Percentiles rank a stretch among this genome's conserved stretches.
phyloP scores from a whole-genome alignment of 2,113 vertebrate species.

The Calyptomena viridis region DNA sequence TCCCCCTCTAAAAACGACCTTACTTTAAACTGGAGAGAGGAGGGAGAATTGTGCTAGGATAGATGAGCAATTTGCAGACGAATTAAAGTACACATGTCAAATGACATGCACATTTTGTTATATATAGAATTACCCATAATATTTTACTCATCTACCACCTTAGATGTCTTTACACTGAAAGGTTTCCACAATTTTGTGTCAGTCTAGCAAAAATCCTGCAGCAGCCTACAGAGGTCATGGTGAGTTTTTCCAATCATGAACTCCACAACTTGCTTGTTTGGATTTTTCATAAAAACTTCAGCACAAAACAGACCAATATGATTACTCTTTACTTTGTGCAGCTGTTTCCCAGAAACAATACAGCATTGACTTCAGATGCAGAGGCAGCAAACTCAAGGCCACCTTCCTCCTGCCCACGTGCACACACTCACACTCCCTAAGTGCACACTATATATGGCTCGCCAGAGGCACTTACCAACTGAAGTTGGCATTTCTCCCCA shows the following conservation, averaged over 20 bases:
- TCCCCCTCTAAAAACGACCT: neutral
- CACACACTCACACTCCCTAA: too few relatives aligned
- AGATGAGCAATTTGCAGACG: neutral
- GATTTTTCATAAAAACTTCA: neutral
- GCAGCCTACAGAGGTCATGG: neutral
- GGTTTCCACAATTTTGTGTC: neutral
- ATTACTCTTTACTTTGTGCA: neutral
- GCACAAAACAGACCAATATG: neutral
- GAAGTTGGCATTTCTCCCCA: constrained; percentile 99
- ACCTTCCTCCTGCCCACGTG: accelerated
- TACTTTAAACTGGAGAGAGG: neutral
- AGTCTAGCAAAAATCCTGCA: neutral
- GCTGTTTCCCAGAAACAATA: neutral
- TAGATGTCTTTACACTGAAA: neutral
- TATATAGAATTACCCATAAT: neutral
- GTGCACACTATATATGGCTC: accelerated
- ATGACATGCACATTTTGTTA: neutral
- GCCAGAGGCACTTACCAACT: constrained; percentile 81
- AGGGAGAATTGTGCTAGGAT: neutral
- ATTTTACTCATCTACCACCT: neutral
- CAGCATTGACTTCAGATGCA: neutral
- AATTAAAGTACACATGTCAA: neutral
- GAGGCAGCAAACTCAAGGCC: neutral
- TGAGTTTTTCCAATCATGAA: neutral
- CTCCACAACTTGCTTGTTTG: neutral